Base-by-base conservation (phyloP, 2,888 invertebrate genomes). In the Cremastobaeus sp. region DNA sequence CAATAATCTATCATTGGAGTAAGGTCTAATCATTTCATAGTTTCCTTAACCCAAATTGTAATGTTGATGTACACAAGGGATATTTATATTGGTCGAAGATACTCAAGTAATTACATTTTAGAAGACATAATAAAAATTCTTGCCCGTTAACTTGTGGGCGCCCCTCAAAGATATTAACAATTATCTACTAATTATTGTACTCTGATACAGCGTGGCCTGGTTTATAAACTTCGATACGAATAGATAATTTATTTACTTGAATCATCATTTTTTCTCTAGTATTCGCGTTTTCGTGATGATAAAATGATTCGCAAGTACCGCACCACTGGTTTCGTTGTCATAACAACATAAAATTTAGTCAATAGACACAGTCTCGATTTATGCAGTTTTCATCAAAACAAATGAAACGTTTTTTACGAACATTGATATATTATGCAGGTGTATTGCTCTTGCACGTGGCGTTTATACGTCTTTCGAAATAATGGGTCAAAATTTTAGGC, bases 21-120 rank as follows among this genome's bases (percentile, higher is more conserved):
- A 35, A 9, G 4, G 18, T 50, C 35, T 4, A 1, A 20, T 8
- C 20, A 1, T 0, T 5, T 37, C 0, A 35, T 25, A 41, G 21
- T 66, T 66, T 28, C 47, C 32, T 57, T 66, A 66, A 55, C 66
- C 55, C 20, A 57, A 48, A 66, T 55, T 57, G 18, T 30, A 32
- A 25, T 37, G 20, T 20, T 30, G 18, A 34, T n/a, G 25, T 39
- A 37, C 34, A 9, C 34, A 14, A 28, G 25, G 18, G 12, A 20
- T 47, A 64, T 43, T 50, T 64, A 65, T 65, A 45, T 54, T 30
- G 11, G n/a, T 12, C 34, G 9, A 9, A 30, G 32, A 20, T 9
- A 14, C 21, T 9, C 0, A 12, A 12, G 11, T 54, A 54, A 54
- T 65, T 25, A 21, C n/a, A 47, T 54, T 54, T 9, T 20, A n/a